phyloP scores from a whole-genome alignment of 2,888 invertebrate species.

The Drosophila meridiana region DNA sequence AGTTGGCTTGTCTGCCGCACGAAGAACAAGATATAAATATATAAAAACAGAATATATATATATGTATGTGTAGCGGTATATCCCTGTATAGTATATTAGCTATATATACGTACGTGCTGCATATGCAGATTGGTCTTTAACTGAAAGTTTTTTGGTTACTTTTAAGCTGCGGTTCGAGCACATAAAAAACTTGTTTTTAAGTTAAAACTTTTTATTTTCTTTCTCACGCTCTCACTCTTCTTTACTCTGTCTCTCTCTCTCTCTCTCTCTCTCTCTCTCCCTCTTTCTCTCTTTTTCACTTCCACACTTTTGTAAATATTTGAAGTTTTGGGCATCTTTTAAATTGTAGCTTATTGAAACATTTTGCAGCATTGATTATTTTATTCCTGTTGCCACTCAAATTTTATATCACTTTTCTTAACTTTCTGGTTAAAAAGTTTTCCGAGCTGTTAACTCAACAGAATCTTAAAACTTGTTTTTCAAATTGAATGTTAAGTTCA shows the following conservation, averaged over 20 bases:
- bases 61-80: not conserved
- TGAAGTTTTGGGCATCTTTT: constrained; percentile 20
- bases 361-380: constrained; percentile 27
- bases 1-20: constrained; percentile 44
- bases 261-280: not conserved
- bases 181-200: constrained; percentile 36
- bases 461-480: not conserved
- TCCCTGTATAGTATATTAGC: not conserved
- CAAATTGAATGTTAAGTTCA: not conserved
- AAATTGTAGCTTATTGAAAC: constrained; percentile 20
- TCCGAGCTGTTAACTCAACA: not conserved
- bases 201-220: constrained; percentile 26
- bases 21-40: constrained; percentile 8
- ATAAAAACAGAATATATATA: constrained; percentile 4
- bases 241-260: not conserved
- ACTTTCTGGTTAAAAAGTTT: not conserved
- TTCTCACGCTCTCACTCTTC: not conserved
- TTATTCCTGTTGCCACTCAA: constrained; percentile 12
- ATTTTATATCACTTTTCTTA: constrained; percentile 10
- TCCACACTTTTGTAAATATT: constrained; percentile 15
- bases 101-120: constrained; percentile 6
- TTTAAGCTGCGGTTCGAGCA: constrained; percentile 45
- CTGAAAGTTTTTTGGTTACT: constrained; percentile 37
- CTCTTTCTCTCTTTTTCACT: not conserved
- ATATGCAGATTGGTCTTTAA: constrained; percentile 44